Evolutionary conservation across 2,888 invertebrate genomes (phyloP).

Genomic region (Sepioteuthis lessoniana): DNA sequence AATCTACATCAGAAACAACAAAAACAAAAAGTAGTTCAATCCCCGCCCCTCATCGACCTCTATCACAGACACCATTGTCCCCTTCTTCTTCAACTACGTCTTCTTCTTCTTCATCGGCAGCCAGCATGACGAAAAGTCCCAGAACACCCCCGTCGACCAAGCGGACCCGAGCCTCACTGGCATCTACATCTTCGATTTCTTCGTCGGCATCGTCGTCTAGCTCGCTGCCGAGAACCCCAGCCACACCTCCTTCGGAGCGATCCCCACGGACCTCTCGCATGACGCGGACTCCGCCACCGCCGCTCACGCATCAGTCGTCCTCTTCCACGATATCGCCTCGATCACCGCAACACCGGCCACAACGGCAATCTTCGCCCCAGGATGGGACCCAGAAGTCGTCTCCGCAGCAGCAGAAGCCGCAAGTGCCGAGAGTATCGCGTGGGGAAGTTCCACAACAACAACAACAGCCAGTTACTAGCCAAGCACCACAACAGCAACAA

Average conservation of each 20-base stretch:
- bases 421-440: background rate
- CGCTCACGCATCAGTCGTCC: background rate
- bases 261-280: background rate
- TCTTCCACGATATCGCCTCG: background rate
- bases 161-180: background rate
- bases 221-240: background rate
- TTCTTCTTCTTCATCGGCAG: constrained; percentile 23
- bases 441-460: background rate
- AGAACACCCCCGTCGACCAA: background rate
- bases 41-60: background rate
- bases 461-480: background rate
- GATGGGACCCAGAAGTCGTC: background rate
- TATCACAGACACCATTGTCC: background rate
- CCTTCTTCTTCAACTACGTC: constrained; percentile 34
- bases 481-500: constrained; percentile 24
- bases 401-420: background rate
- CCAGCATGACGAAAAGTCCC: background rate
- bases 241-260: background rate
- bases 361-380: background rate
- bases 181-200: background rate
- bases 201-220: background rate
- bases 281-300: constrained; percentile 15
- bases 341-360: constrained; percentile 5
- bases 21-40: background rate
- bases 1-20: background rate